Evolutionary conservation across 1,140 invertebrate species (phyloP).

Genomic region (Papilio polytes): DNA sequence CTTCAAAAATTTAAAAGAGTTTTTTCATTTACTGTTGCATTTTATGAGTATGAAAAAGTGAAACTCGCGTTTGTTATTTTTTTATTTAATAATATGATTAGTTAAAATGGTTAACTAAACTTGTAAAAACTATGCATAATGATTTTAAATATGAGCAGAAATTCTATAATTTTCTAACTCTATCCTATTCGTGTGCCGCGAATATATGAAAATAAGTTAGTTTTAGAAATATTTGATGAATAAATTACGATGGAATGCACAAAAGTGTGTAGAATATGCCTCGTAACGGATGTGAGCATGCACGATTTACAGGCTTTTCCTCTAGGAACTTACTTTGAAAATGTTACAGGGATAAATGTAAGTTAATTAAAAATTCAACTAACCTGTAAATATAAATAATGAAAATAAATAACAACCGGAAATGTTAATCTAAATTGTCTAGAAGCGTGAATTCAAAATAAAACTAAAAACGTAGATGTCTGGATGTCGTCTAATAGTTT

Average conservation of each 20-base stretch:
- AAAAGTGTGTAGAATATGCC: conserved; percentile 67
- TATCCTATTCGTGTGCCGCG: conserved; percentile 58
- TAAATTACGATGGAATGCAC: conserved; percentile 57
- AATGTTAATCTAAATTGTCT: not conserved
- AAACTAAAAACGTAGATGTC: no score
- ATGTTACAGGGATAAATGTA: conserved; percentile 63
- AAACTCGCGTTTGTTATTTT: conserved; percentile 36
- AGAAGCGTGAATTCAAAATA: not conserved
- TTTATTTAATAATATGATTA: conserved; percentile 41
- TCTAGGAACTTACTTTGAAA: conserved; percentile 59
- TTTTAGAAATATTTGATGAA: conserved; percentile 31
- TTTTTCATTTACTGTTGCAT: conserved; percentile 17
- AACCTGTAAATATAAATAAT: not conserved
- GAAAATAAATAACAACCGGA: not conserved
- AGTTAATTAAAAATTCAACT: conserved; percentile 45
- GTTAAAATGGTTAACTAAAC: conserved; percentile 11
- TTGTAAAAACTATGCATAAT: conserved; percentile 22
- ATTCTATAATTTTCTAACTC: conserved; percentile 75
- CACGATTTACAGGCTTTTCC: conserved; percentile 55
- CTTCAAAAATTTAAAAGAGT: conserved; percentile 53
- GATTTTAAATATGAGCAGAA: conserved; percentile 48
- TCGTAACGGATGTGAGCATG: conserved; percentile 63
- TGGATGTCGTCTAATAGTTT: not conserved
- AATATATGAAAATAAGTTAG: conserved; percentile 51
- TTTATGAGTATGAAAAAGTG: conserved; percentile 34